These are phyloP conservation scores for Anastatus disparis DNA, from an alignment of 1,140 invertebrate genomes.

Conservation along the genomic window DNA sequence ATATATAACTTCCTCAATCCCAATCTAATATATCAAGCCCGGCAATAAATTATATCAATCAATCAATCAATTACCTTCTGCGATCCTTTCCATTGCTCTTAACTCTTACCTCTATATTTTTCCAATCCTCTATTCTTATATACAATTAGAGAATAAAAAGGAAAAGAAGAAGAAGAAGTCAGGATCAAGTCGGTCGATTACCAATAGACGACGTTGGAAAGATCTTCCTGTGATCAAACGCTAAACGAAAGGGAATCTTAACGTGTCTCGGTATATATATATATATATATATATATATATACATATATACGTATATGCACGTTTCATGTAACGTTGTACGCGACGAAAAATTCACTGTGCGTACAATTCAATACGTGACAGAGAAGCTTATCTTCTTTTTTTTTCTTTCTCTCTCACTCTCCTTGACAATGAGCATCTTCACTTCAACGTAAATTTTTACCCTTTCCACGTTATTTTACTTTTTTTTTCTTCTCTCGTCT, in stretches of 20 bases:
- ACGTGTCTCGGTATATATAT: too few relatives aligned
- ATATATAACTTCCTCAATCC: too few relatives aligned
- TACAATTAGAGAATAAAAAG: background rate
- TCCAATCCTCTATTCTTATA: background rate
- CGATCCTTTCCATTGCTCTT: background rate
- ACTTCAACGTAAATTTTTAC: too few relatives aligned
- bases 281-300: too few relatives aligned
- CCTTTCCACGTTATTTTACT: too few relatives aligned
- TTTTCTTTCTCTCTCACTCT: background rate
- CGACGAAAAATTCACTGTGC: constrained; percentile 55
- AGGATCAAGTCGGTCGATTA: background rate
- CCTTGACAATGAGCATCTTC: background rate
- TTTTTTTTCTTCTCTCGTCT: too few relatives aligned
- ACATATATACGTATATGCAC: too few relatives aligned
- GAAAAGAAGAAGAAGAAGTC: background rate
- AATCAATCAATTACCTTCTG: constrained; percentile 16
- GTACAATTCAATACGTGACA: constrained; percentile 64
- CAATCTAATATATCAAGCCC: too few relatives aligned
- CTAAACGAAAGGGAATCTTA: too few relatives aligned
- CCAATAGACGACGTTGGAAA: constrained; percentile 41
- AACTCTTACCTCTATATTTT: too few relatives aligned
- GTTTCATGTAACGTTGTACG: too few relatives aligned
- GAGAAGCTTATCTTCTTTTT: constrained; percentile 29
- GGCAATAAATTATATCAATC: constrained; percentile 9
- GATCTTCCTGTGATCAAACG: constrained; percentile 57